Evolutionary conservation across 2,797 vertebrate species (phyloP), one percentile per base, ranked within the genome.

Genomic region (Labroides dimidiatus): DNA sequence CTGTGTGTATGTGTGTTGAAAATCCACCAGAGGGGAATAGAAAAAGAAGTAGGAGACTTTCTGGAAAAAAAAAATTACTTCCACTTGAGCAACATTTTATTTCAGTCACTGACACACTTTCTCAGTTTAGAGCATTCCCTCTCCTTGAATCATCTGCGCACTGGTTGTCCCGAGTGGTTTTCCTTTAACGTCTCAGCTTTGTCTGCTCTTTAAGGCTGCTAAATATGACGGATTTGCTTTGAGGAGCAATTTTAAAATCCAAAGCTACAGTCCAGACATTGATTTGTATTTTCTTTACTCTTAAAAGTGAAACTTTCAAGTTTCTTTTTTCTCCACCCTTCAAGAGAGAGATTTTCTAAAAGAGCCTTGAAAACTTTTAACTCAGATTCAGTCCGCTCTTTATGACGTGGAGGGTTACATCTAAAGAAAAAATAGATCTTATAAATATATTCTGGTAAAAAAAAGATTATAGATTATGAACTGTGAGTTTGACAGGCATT

Each of bases 81-180:
- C 10, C 59, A 69, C 64, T 65, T 69, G 52, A 47, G 51, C 20
- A 56, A 62, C 6, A 1, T 68, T 78, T 77, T 60, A 72, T 76
- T 82, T 74, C 43, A 54, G 70, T 65, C 71, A 10, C 58, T 84
- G 81, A 89, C 80, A 86, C 33, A 84, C 73, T 80, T 81, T 81
- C 44, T 58, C 12, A 43, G 49, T 64, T 27, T 48, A 17, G 27
- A 56, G 23, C 20, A 0, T 70, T 54, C 12, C n/a, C 20, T 69
- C 54, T 55, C 57, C 71, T 54, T 64, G 59, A 75, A 69, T 73
- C 41, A 16, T 69, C 54, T 57, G 24, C 37, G 36, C 69, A 16
- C 47, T 27, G n/a, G 41, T 56, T 69, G 41, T 79, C 64, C 70
- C 8, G 20, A 13, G 27, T 41, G 45, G 4, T 68, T 73, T 70